Base-by-base conservation (phyloP, 2,888 invertebrate species). In the Caenorhabditis imperialis region DNA sequence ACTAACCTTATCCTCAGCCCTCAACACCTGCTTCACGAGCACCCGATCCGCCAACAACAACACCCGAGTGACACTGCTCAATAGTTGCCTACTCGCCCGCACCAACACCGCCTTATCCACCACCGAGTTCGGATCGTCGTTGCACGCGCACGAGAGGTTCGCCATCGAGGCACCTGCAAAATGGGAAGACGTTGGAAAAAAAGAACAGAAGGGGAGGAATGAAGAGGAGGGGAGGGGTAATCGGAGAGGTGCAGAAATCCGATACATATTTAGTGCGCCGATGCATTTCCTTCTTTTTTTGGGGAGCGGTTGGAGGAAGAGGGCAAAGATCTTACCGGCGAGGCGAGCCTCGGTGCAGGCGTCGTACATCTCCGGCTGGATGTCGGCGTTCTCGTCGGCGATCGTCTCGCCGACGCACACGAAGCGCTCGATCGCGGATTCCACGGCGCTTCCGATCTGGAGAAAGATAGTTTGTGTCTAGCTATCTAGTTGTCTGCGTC, bases 351-450 rank as follows among this genome's bases (percentile, higher is more conserved):
- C 97, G 88, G 94, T 94, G 90, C 98, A 99, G 25, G 98, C 97
- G 86, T 96, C 94, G 89, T 94, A 96, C 97, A 99, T 98, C 89
- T 96, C 96, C 88, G 94, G 93, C 84, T 95, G 93, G 83, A 99
- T 95, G 90, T 98, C 97, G 30, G 93, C 93, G 91, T 98, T 96
- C 91, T 97, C 96, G 90, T 96, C 96, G 50, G 96, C 98, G 88
- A 99, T 98, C 86, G 96, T 94, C 90, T 98, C 97, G 44, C 98
- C 98, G 80, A 99, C 97, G 44, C 95, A 94, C 84, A 97, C 96
- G 91, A 99, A 98, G 20, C 97, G 92, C 89, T 98, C 97, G 72
- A 99, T 96, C 57, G 99, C 97, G 88, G 95, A 92, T 90, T 95
- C 95, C 78, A 99, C 95, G 48, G 96, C 94, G 88, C 96, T 95